These are phyloP conservation scores for Mythimna albipuncta DNA, from an alignment of 2,888 invertebrate species.

Conservation along the genomic window DNA sequence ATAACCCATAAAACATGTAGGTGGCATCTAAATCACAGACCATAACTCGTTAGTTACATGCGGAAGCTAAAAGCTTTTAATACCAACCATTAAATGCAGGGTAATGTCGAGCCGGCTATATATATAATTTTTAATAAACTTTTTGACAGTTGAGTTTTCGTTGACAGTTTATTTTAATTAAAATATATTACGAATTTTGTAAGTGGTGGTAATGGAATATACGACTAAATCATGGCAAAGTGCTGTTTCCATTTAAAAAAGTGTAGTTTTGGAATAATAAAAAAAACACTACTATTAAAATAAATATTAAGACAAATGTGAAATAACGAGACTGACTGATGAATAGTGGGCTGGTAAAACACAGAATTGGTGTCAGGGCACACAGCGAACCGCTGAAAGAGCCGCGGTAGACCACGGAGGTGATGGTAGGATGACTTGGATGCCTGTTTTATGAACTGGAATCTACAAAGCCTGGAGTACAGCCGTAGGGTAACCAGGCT, in stretches of 20 bases:
- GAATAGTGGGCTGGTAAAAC: too few relatives aligned
- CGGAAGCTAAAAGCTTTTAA: constrained; percentile 58
- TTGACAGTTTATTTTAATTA: constrained; percentile 31
- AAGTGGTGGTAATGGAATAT: constrained; percentile 33
- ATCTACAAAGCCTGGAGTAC: too few relatives aligned
- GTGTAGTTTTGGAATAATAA: background rate
- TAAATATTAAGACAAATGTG: too few relatives aligned
- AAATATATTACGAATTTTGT: constrained; percentile 3
- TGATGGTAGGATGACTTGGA: too few relatives aligned
- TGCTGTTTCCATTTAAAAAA: constrained; percentile 8
- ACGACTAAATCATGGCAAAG: constrained; percentile 8
- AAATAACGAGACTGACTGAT: too few relatives aligned
- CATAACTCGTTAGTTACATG: constrained; percentile 40
- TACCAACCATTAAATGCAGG: constrained; percentile 39
- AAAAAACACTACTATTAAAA: too few relatives aligned
- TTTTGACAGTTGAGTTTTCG: constrained; percentile 25
- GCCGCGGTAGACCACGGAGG: too few relatives aligned
- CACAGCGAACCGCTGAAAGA: too few relatives aligned
- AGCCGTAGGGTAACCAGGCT: too few relatives aligned
- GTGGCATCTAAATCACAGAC: constrained; percentile 49
- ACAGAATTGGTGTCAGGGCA: too few relatives aligned
- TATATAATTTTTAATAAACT: constrained; percentile 26
- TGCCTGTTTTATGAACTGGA: too few relatives aligned
- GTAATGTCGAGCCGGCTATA: constrained; percentile 7
- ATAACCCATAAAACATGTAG: constrained; percentile 48